phyloP scores from a whole-genome alignment of 2,888 invertebrate species.

The Abrostola tripartita region DNA sequence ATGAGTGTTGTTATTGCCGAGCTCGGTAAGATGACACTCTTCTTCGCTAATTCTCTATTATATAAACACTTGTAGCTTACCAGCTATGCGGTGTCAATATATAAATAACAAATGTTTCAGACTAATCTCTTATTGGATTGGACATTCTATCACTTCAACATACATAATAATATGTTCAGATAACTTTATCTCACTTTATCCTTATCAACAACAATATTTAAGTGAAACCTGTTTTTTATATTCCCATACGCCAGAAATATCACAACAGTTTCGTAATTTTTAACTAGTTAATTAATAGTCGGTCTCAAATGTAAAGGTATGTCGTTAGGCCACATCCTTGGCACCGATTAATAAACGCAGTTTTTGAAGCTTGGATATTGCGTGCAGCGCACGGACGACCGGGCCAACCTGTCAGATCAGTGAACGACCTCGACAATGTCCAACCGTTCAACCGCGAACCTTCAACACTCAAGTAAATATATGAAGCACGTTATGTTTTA shows the following conservation, averaged over 20 bases:
- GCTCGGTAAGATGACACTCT: conserved; percentile 57
- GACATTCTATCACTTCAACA: conserved; percentile 60
- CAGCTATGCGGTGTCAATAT: conserved; percentile 56
- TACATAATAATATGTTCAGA: conserved; percentile 63
- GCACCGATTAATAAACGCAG: conserved; percentile 67
- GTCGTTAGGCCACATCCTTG: conserved; percentile 69
- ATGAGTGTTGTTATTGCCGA: conserved; percentile 52
- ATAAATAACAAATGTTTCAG: conserved; percentile 59
- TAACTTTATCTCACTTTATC: conserved; percentile 72
- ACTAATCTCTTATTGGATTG: conserved; percentile 49
- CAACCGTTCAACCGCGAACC: conserved; percentile 65
- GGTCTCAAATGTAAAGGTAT: conserved; percentile 32
- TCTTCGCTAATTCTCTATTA: conserved; percentile 60
- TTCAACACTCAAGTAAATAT: conserved; percentile 69
- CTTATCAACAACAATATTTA: conserved; percentile 72
- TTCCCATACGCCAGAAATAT: conserved; percentile 53
- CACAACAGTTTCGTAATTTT: conserved; percentile 58
- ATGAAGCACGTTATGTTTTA: conserved; percentile 63
- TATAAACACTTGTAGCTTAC: conserved; percentile 52
- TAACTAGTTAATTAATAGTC: conserved; percentile 55
- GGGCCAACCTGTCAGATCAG: conserved; percentile 81
- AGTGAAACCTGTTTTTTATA: conserved; percentile 68
- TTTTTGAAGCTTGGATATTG: conserved; percentile 62
- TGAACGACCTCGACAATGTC: conserved; percentile 83
- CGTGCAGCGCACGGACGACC: conserved; percentile 64